phyloP scores from a whole-genome alignment of 1,140 invertebrate species.

The Drosophila virilis region DNA sequence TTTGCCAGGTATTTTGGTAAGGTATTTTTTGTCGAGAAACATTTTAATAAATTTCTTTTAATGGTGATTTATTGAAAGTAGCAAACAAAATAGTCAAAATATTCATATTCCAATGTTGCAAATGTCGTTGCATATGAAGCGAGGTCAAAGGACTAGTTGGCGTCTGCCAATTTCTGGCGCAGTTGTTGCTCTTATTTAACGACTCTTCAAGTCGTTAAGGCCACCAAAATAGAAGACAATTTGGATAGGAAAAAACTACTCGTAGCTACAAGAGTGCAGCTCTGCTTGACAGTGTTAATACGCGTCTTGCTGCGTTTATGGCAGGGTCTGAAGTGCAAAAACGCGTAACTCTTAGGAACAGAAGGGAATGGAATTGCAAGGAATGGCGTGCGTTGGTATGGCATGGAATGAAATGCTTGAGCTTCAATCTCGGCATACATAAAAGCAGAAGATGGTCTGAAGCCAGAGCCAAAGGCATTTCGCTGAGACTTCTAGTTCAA shows the following conservation, averaged over 20 bases:
- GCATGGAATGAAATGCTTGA: constrained; percentile 31
- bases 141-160: constrained; percentile 32
- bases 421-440: constrained; percentile 37
- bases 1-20: too few species aligned
- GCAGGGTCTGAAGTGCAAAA: constrained; percentile 65
- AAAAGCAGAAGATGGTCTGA: background rate
- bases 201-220: constrained; percentile 36
- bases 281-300: constrained; percentile 63
- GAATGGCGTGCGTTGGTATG: constrained; percentile 2
- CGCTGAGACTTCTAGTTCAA: constrained; percentile 51
- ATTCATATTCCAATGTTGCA: background rate
- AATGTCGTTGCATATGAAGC: constrained; percentile 14
- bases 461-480: constrained; percentile 13
- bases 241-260: constrained; percentile 12
- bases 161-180: constrained; percentile 10
- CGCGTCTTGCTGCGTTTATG: constrained; percentile 75
- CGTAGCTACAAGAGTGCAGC: background rate
- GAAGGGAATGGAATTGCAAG: background rate
- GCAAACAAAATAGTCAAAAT: too few species aligned
- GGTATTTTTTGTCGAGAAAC: too few species aligned
- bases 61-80: too few species aligned
- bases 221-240: constrained; percentile 34
- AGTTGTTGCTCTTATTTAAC: constrained; percentile 32
- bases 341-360: background rate
- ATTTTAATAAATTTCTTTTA: too few species aligned